Evolutionary conservation across 2,888 invertebrate genomes (phyloP), one percentile per base, ranked within the genome.

Genomic region (Congeria kusceri): DNA sequence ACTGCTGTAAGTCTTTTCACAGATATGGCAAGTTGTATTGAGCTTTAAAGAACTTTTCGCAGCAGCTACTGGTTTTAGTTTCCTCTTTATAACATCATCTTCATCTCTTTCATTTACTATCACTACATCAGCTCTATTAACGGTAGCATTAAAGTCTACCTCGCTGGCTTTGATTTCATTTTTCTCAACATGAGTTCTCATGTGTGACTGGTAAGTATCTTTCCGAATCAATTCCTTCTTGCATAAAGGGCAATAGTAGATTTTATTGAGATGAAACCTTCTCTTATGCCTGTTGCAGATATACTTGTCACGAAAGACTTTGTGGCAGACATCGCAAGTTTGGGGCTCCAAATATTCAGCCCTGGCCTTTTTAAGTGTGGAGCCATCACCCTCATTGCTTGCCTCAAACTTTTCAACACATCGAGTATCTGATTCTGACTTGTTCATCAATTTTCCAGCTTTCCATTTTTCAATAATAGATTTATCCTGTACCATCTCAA

Each of bases 401-500:
- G 20, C n/a, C n/a, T 53, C 53, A 53, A 53, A 23, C 23, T 25
- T 53, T 53, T 53, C 9, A 53, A 53, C 25, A 25, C 25, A 53
- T 25, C 25, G 20, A 23, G 13, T 53, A 25, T 53, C 18, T 23
- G 53, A 23, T 23, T 25, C 25, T 53, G 53, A 25, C 20, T 53
- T 25, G 25, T 20, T 53, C 39, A 39, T 13, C 20, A 53, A 20
- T 20, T 53, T 53, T 4, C 25, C 25, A n/a, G 20, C 53, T 53
- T 53, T 53, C 53, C 53, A 53, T 53, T 53, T 53, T 25, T 9
- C 25, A n/a, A 53, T 25, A 53, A 53, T 25, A 13, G 20, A 20
- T 18, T 53, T 53, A 25, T 53, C 25, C 53, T 53, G 20, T 53
- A 53, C 53, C 53, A 53, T 53, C 25, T 53, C 53, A 53, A 53